A percentile compares a stretch with the other conserved stretches of the same genome.
Conservation (phyloP, 1,140 invertebrate genomes). For the Battus philenor region DNA sequence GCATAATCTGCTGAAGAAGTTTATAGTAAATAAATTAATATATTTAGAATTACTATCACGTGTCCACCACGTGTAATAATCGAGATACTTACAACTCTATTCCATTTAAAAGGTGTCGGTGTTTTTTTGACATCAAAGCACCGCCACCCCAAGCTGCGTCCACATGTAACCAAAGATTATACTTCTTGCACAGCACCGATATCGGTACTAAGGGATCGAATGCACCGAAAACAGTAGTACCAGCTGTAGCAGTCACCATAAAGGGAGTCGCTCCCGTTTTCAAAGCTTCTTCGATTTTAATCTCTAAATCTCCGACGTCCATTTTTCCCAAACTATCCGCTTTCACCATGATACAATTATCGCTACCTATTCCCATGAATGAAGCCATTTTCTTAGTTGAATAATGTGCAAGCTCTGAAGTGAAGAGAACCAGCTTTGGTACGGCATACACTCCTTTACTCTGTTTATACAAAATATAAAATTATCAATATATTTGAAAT, state of each 20-base stretch:
- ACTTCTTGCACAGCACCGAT: conserved; percentile 87
- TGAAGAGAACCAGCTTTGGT: conserved; percentile 85
- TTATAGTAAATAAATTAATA: background rate
- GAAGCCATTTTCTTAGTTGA: conserved; percentile 92
- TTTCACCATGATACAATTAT: conserved; percentile 85
- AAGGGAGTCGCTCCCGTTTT: conserved; percentile 85
- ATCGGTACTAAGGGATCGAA: conserved; percentile 92
- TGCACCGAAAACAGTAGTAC: conserved; percentile 90
- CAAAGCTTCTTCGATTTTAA: conserved; percentile 81
- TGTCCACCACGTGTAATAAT: no score
- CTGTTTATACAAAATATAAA: no score
- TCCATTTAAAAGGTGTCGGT: conserved; percentile 86
- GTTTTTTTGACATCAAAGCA: conserved; percentile 88
- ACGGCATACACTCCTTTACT: conserved; percentile 81
- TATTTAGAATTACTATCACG: no score
- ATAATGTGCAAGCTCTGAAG: conserved; percentile 95
- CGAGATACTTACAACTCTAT: conserved; percentile 79
- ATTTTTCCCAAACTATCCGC: conserved; percentile 88
- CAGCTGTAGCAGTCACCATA: conserved; percentile 93
- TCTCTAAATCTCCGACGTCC: conserved; percentile 82
- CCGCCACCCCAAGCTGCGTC: conserved; percentile 97
- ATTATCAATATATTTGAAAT: no score
- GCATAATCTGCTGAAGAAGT: no score
- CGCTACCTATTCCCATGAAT: conserved; percentile 86
- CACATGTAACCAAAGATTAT: conserved; percentile 95